A percentile compares a stretch with the other conserved stretches of the same genome.
These are phyloP conservation scores for Cottus gobio DNA, from an alignment of 2,113 vertebrate genomes.

Conservation along the genomic window DNA sequence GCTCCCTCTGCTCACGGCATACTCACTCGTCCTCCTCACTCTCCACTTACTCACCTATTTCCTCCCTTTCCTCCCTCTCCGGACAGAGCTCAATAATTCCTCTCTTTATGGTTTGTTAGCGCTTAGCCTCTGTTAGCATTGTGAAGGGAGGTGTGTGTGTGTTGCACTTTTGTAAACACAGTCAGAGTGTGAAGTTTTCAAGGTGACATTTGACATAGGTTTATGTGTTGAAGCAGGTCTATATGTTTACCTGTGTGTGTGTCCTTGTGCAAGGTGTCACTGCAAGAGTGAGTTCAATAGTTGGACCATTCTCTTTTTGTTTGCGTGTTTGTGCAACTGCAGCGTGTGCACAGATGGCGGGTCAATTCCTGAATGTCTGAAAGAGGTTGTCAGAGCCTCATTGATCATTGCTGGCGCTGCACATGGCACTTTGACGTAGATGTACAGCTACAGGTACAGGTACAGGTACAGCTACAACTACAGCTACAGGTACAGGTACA, in stretches of 20 bases:
- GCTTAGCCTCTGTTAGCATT: not conserved
- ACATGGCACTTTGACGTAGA: not conserved
- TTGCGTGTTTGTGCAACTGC: constrained; percentile 54
- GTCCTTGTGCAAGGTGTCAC: constrained; percentile 54
- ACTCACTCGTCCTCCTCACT: constrained; percentile 33
- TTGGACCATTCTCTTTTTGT: constrained; percentile 26
- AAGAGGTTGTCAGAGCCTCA: constrained; percentile 28
- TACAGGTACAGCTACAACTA: not conserved
- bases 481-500: not conserved
- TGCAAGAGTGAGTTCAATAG: constrained; percentile 46
- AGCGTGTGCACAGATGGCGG: constrained; percentile 28
- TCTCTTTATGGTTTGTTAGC: constrained; percentile 4
- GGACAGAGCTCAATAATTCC: not conserved
- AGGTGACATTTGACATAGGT: constrained; percentile 46
- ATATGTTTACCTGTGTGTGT: constrained; percentile 46
- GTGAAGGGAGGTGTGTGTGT: not conserved
- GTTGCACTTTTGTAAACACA: constrained; percentile 7
- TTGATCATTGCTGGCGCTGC: constrained; percentile 53
- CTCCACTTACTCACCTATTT: constrained; percentile 40
- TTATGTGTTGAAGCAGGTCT: constrained; percentile 27
- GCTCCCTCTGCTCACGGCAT: constrained; percentile 49
- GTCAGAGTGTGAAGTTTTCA: constrained; percentile 14
- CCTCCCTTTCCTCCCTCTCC: not conserved
- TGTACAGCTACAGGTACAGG: not conserved
- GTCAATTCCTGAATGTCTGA: constrained; percentile 53